Percentiles rank a stretch among this genome's conserved stretches.
phyloP scores from a whole-genome alignment of 2,113 vertebrate genomes.

The Cisticola juncidis region DNA sequence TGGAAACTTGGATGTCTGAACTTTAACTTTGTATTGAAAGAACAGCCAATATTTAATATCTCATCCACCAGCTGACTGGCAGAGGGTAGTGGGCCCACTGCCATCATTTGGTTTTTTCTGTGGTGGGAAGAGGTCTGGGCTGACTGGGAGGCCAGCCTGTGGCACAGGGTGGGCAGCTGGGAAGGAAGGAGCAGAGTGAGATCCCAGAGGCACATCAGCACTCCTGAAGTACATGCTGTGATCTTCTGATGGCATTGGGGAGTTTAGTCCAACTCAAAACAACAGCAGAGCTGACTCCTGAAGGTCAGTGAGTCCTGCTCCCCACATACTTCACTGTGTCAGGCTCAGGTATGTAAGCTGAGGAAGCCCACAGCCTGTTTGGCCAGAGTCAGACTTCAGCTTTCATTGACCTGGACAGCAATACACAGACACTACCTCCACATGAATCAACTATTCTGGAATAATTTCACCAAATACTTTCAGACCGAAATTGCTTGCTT shows the following conservation, averaged over 20 bases:
- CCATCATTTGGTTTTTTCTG: background rate
- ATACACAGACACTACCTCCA: background rate
- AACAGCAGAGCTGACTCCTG: background rate
- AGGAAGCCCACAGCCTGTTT: conserved; percentile 17
- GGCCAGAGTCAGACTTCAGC: background rate
- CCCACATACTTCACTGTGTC: background rate
- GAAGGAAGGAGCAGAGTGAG: background rate
- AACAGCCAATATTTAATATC: background rate
- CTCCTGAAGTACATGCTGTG: background rate
- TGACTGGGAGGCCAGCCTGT: background rate
- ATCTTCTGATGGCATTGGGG: background rate
- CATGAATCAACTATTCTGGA: conserved; percentile 21
- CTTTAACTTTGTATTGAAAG: background rate
- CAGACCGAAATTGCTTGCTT: conserved; percentile 20
- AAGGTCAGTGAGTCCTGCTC: background rate
- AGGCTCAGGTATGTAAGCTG: background rate
- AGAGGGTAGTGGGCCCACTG: background rate
- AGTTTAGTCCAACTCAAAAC: background rate
- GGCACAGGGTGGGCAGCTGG: background rate
- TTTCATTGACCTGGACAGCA: conserved; percentile 44
- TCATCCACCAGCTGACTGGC: background rate
- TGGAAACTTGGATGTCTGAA: background rate
- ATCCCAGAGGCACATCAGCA: background rate
- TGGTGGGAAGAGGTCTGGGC: background rate
- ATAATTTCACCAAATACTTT: conserved; percentile 54